Conservation (phyloP, 2,113 vertebrate genomes). For the Oreochromis aureus region DNA sequence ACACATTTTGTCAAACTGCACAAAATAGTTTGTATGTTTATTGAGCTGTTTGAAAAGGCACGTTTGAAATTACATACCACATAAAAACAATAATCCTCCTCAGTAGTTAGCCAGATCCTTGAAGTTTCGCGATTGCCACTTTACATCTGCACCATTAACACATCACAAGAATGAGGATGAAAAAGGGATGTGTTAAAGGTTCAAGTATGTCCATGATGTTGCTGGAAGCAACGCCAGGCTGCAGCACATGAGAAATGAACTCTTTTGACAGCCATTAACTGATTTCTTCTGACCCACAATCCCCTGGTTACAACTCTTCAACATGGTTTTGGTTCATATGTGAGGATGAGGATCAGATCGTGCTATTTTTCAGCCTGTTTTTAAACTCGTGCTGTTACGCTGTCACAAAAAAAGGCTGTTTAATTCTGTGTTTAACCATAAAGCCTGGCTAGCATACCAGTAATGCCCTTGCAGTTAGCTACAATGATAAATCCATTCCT, state of each 20-base stretch:
- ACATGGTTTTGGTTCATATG: neutral
- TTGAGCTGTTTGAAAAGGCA: neutral
- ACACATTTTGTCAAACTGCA: neutral
- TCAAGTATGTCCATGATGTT: neutral
- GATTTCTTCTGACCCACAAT: fast-evolving
- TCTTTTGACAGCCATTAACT: neutral
- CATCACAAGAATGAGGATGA: neutral
- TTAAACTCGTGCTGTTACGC: neutral
- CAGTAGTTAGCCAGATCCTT: neutral
- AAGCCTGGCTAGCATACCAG: neutral
- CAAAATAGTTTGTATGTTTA: neutral
- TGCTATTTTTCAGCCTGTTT: neutral
- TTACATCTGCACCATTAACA: neutral
- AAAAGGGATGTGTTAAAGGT: neutral
- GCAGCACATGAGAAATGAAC: neutral
- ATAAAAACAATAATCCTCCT: neutral
- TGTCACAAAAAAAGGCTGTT: neutral
- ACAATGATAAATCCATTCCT: neutral
- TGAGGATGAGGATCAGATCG: neutral
- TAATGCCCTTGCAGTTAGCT: neutral
- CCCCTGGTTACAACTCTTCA: neutral
- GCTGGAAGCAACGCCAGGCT: neutral
- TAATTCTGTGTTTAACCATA: neutral
- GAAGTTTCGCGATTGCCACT: neutral
- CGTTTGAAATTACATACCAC: neutral